Conservation (phyloP, 2,888 invertebrate species). For the Leptarthrus brevirostris region DNA sequence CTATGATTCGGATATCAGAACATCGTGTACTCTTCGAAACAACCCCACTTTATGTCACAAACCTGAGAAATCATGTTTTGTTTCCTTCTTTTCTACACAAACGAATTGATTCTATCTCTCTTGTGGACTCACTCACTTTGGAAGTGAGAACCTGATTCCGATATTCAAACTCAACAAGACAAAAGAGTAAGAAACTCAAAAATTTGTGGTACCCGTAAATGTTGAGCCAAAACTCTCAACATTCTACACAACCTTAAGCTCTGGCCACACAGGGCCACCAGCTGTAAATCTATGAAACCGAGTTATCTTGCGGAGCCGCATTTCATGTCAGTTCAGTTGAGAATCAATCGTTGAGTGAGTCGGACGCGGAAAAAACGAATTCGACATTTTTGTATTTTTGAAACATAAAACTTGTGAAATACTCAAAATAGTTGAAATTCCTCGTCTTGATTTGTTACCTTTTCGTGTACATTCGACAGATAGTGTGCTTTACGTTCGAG, state of each 20-base stretch:
- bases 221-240: background rate
- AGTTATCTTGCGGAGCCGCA: slow-evolving; percentile 22
- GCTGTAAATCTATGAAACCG: slow-evolving; percentile 11
- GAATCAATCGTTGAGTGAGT: slow-evolving; percentile 8
- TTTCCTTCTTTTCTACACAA: too few relatives aligned
- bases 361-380: background rate
- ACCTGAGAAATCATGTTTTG: background rate
- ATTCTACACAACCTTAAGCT: background rate
- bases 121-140: too few relatives aligned
- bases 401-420: too few relatives aligned
- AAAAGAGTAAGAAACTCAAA: too few relatives aligned
- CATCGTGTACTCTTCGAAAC: background rate
- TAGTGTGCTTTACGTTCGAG: too few relatives aligned
- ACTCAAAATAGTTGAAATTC: too few relatives aligned
- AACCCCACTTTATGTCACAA: background rate
- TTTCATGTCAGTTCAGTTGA: slow-evolving; percentile 42
- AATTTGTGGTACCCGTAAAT: too few relatives aligned
- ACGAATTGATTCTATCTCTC: too few relatives aligned
- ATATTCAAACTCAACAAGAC: too few relatives aligned
- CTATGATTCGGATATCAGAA: background rate
- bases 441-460: background rate
- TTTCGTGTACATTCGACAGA: background rate
- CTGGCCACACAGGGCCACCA: background rate
- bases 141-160: too few relatives aligned
- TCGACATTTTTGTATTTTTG: background rate